Conservation (phyloP, 1,140 invertebrate genomes). For the Drosophila micromelanica region DNA sequence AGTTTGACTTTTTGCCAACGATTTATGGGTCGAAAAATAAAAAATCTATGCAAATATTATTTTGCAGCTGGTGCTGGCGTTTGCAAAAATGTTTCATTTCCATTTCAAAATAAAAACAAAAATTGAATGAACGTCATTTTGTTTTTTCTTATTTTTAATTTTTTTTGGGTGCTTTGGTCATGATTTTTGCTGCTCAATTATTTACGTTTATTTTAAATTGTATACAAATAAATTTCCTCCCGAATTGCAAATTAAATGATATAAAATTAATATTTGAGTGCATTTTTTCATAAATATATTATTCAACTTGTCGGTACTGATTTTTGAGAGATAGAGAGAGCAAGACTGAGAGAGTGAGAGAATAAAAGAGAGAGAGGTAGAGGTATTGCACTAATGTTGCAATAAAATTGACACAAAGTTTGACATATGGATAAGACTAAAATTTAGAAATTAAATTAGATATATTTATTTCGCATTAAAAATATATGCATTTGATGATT, state of each 20-base stretch:
- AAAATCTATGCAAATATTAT: conserved; percentile 54
- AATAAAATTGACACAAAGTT: too few relatives aligned
- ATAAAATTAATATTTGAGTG: conserved; percentile 23
- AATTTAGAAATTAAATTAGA: too few relatives aligned
- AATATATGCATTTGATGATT: not conserved
- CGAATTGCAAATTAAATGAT: conserved; percentile 11
- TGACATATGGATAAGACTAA: too few relatives aligned
- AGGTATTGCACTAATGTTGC: too few relatives aligned
- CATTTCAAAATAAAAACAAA: conserved; percentile 5
- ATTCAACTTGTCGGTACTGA: not conserved
- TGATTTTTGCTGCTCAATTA: conserved; percentile 35
- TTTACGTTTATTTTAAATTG: conserved; percentile 30
- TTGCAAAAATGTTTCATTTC: conserved; percentile 14
- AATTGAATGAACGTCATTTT: conserved; percentile 4
- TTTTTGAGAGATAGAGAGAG: too few relatives aligned
- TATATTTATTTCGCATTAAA: too few relatives aligned
- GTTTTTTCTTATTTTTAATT: not conserved
- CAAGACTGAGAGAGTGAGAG: too few relatives aligned
- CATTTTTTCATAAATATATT: conserved; percentile 6
- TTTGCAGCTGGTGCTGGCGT: conserved; percentile 52
- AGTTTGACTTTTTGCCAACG: conserved; percentile 65
- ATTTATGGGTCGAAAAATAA: conserved; percentile 56
- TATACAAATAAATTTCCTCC: conserved; percentile 22
- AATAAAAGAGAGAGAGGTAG: too few relatives aligned
- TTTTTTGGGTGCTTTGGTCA: not conserved